Percentiles rank a stretch among this genome's conserved stretches.
Evolutionary conservation across 2,888 invertebrate species (phyloP).

Genomic region (Dyspetes luteomarginatus): DNA sequence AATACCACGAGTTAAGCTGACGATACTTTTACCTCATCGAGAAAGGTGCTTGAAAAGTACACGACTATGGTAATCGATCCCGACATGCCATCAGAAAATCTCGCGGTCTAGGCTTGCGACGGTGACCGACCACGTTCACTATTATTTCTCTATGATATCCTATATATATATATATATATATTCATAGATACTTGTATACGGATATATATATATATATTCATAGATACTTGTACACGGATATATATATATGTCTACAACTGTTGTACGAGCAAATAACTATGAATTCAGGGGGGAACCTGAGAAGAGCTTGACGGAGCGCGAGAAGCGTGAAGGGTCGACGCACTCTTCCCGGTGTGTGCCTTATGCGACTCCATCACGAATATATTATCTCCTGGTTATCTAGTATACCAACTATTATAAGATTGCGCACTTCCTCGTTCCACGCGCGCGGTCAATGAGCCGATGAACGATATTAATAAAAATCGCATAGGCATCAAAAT

Average conservation of each 20-base stretch:
- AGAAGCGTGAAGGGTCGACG: slow-evolving; percentile 67
- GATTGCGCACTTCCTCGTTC: slow-evolving; percentile 56
- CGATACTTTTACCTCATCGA: not conserved
- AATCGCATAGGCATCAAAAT: too few relatives aligned
- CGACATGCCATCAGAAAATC: slow-evolving; percentile 57
- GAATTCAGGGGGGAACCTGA: slow-evolving; percentile 55
- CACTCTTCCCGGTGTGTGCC: slow-evolving; percentile 55
- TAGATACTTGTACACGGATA: not conserved
- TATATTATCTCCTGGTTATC: slow-evolving; percentile 47
- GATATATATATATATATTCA: not conserved
- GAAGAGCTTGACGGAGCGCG: slow-evolving; percentile 56
- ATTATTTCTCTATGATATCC: slow-evolving; percentile 15
- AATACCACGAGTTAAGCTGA: slow-evolving; percentile 44
- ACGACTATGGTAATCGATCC: slow-evolving; percentile 62
- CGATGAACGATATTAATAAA: slow-evolving; percentile 7
- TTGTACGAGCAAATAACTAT: slow-evolving; percentile 53
- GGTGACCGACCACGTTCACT: slow-evolving; percentile 31
- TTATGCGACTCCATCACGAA: slow-evolving; percentile 49
- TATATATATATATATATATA: slow-evolving; percentile 1
- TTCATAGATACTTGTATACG: not conserved
- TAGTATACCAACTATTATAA: not conserved
- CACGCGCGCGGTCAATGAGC: slow-evolving; percentile 23
- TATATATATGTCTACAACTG: slow-evolving; percentile 7
- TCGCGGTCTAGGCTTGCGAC: slow-evolving; percentile 49
- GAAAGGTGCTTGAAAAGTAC: slow-evolving; percentile 47